Conservation (phyloP, 2,888 invertebrate genomes). For the Zeuzera pyrina region DNA sequence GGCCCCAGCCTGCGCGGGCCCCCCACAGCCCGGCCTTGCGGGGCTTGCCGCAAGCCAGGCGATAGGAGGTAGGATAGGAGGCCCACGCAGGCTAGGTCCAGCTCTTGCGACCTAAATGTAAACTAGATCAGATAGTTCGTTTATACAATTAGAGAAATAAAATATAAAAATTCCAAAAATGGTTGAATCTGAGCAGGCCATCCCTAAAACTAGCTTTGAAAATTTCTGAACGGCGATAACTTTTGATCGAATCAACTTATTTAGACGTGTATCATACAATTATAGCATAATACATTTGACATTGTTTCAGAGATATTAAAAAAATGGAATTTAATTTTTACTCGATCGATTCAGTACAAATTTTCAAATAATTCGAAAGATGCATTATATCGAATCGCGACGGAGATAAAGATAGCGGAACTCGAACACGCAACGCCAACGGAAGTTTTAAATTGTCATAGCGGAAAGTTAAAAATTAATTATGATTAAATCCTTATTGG, state of each 20-base stretch:
- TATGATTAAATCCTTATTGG: slow-evolving; percentile 2
- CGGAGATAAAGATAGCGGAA: not conserved
- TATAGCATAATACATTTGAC: slow-evolving; percentile 1
- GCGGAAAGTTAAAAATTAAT: slow-evolving; percentile 2
- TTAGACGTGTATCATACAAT: slow-evolving; percentile 2
- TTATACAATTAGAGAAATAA: not conserved
- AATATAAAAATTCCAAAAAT: not conserved
- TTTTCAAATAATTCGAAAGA: slow-evolving; percentile 1
- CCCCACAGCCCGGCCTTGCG: not conserved
- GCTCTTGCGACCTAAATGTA: slow-evolving; percentile 1
- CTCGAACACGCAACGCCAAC: slow-evolving; percentile 1
- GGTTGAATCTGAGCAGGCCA: slow-evolving; percentile 1
- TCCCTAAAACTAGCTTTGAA: slow-evolving; percentile 3
- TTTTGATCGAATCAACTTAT: slow-evolving; percentile 4
- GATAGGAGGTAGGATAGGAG: slow-evolving; percentile 1
- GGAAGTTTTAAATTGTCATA: slow-evolving; percentile 1
- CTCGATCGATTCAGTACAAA: slow-evolving; percentile 1
- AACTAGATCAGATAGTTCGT: slow-evolving; percentile 2
- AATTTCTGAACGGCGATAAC: slow-evolving; percentile 5
- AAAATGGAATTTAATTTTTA: slow-evolving; percentile 1
- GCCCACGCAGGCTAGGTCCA: slow-evolving; percentile 3
- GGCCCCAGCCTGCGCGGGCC: not conserved
- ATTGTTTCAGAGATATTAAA: slow-evolving; percentile 1
- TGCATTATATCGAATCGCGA: slow-evolving; percentile 2
- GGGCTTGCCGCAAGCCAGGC: too few species aligned